These are phyloP conservation scores for Rattus norvegicus DNA, from an alignment of 2,113 vertebrate species.

Conservation along the genomic window DNA sequence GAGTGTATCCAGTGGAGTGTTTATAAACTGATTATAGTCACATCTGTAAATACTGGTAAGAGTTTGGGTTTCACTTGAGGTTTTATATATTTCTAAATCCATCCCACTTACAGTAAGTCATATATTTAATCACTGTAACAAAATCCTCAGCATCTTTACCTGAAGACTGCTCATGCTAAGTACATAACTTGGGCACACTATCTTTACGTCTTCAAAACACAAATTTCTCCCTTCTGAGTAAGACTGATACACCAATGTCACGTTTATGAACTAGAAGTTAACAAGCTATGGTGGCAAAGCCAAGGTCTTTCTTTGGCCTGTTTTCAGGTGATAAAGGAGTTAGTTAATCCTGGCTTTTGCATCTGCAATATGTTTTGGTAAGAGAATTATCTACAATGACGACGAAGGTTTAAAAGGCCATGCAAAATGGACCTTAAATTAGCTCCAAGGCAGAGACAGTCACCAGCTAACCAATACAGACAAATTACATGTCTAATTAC, in stretches of 20 bases:
- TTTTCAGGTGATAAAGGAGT: background rate
- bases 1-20: background rate
- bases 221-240: background rate
- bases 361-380: background rate
- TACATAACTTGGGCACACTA: background rate
- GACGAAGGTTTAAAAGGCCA: background rate
- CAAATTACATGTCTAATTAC: background rate
- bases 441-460: background rate
- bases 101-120: background rate
- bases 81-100: background rate
- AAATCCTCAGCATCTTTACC: background rate
- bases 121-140: background rate
- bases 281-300: background rate
- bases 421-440: background rate
- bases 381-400: background rate
- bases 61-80: background rate
- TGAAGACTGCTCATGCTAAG: background rate
- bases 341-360: background rate
- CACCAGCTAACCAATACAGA: background rate
- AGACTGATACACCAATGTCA: background rate
- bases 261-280: background rate
- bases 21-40: background rate
- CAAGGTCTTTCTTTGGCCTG: background rate
- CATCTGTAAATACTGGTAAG: background rate
- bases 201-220: background rate